A percentile compares a stretch with the other conserved stretches of the same genome.
These are phyloP conservation scores for Babylonia areolata DNA, from an alignment of 1,140 invertebrate species.

Conservation along the genomic window DNA sequence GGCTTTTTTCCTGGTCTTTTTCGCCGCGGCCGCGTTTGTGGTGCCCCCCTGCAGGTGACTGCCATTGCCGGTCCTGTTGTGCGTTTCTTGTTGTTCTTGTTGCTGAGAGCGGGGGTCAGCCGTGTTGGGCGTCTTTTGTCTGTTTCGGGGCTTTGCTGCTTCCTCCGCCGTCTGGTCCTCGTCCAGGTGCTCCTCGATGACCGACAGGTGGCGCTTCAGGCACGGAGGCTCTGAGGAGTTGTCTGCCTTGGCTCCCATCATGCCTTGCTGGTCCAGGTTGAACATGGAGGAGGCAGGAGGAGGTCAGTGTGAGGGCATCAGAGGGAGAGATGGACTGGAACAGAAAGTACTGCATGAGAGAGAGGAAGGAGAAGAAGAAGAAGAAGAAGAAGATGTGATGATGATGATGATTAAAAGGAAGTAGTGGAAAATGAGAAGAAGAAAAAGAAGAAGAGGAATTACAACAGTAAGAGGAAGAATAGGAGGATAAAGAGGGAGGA, in stretches of 20 bases:
- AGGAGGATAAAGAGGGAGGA: too few species aligned
- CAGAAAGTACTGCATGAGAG: too few species aligned
- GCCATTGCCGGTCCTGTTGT: neutral
- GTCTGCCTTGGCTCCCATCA: slow-evolving; percentile 43
- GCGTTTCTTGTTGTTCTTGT: neutral
- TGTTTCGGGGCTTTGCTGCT: too few species aligned
- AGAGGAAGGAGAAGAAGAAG: too few species aligned
- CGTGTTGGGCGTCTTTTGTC: neutral
- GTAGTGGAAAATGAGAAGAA: too few species aligned
- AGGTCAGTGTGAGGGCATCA: neutral
- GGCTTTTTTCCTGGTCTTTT: slow-evolving; percentile 1
- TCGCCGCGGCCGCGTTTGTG: neutral
- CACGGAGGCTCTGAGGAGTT: slow-evolving; percentile 3
- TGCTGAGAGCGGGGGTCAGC: neutral
- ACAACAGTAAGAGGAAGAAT: too few species aligned
- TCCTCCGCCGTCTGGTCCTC: neutral
- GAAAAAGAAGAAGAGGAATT: too few species aligned
- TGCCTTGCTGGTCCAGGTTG: neutral
- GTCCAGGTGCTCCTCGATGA: slow-evolving; percentile 39
- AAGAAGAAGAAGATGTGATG: neutral
- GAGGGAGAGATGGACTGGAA: neutral
- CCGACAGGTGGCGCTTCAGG: slow-evolving; percentile 29
- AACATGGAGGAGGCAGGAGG: neutral
- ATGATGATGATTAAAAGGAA: neutral
- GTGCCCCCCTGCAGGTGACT: neutral